phyloP scores from a whole-genome alignment of 2,113 vertebrate genomes.

The Regulus satrapa region DNA sequence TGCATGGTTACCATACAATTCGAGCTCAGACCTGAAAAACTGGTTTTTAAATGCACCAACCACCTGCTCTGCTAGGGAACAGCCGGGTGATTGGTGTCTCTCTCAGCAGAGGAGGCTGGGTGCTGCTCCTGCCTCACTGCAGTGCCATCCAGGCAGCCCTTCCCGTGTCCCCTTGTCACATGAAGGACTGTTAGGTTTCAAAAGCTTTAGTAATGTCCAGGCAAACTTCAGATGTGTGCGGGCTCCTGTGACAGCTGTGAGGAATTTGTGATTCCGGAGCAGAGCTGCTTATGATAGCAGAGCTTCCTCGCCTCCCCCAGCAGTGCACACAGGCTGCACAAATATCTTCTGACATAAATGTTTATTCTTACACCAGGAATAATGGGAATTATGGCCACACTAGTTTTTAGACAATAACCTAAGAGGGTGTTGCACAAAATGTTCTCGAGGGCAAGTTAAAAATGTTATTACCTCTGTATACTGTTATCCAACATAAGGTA shows the following conservation, averaged over 20 bases:
- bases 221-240: background rate
- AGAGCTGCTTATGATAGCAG: background rate
- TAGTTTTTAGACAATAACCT: background rate
- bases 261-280: background rate
- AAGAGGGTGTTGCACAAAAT: background rate
- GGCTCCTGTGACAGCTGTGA: background rate
- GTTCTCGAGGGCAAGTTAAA: background rate
- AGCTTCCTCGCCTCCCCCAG: background rate
- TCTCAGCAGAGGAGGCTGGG: background rate
- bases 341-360: background rate
- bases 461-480: background rate
- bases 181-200: background rate
- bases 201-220: background rate
- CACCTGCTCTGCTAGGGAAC: background rate
- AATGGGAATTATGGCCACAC: accelerated
- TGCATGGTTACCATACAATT: background rate
- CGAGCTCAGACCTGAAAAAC: conserved; percentile 55
- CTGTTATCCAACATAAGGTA: background rate
- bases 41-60: background rate
- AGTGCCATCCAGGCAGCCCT: no score
- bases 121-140: background rate
- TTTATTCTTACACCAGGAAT: background rate
- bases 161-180: no score
- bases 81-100: background rate
- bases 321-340: background rate